These are phyloP conservation scores for Antigone vipio DNA, from an alignment of 2,113 vertebrate species.

Conservation along the genomic window DNA sequence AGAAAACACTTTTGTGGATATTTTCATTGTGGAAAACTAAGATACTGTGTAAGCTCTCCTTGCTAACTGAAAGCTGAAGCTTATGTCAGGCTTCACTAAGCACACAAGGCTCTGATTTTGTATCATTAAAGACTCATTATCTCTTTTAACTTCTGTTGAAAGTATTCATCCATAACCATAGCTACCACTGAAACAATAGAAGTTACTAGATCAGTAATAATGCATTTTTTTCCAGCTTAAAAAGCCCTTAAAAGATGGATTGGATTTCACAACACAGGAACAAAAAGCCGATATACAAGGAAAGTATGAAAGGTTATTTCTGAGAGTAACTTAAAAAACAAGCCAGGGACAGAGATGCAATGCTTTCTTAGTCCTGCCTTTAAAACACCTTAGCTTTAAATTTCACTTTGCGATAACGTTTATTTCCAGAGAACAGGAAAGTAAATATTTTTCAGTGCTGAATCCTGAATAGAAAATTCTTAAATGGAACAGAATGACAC, in stretches of 20 bases:
- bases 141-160: constrained; percentile 78
- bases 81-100: constrained; percentile 70
- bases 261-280: constrained; percentile 57
- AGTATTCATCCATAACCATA: constrained; percentile 73
- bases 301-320: constrained; percentile 56
- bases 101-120: constrained; percentile 73
- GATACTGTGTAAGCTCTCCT: not conserved
- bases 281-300: constrained; percentile 37
- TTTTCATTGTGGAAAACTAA: constrained; percentile 46
- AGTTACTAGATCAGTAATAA: constrained; percentile 62
- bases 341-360: not conserved
- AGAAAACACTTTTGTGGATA: constrained; percentile 26
- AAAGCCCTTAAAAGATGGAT: constrained; percentile 65
- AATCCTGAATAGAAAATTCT: constrained; percentile 39
- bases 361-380: not conserved
- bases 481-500: constrained; percentile 56
- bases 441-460: constrained; percentile 28
- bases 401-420: constrained; percentile 17
- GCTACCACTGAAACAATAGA: constrained; percentile 72
- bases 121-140: constrained; percentile 79
- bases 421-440: constrained; percentile 19
- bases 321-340: constrained; percentile 51
- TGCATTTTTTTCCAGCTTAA: constrained; percentile 52
- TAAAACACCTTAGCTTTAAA: not conserved
- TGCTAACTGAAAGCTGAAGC: constrained; percentile 63